Percentiles rank a stretch among this genome's conserved stretches.
Conservation (phyloP, 92 coral and sea anemone species). For the Epizoanthus scotinus region DNA sequence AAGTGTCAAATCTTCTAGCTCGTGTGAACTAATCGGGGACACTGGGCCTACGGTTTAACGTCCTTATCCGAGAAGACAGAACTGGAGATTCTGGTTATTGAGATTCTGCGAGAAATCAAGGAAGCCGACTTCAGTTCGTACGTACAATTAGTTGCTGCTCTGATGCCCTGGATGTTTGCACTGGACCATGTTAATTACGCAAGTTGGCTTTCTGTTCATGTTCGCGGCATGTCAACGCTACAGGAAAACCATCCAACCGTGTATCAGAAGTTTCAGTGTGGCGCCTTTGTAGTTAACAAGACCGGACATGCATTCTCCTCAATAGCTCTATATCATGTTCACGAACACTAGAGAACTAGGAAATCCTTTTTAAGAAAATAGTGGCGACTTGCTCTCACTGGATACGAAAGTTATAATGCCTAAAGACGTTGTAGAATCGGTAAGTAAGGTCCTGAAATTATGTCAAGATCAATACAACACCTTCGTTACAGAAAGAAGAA, state of each 20-base stretch:
- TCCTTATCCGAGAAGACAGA: too few species aligned
- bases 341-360: slow-evolving; percentile 67
- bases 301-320: slow-evolving; percentile 55
- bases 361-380: slow-evolving; percentile 58
- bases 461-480: slow-evolving; percentile 55
- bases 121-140: slow-evolving; percentile 51
- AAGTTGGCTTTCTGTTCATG: slow-evolving; percentile 68
- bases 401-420: slow-evolving; percentile 55
- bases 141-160: slow-evolving; percentile 33
- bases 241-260: slow-evolving; percentile 53
- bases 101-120: slow-evolving; percentile 42
- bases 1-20: too few species aligned
- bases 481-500: slow-evolving; percentile 45
- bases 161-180: slow-evolving; percentile 60
- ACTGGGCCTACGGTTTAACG: too few species aligned
- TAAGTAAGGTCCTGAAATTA: slow-evolving; percentile 40
- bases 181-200: slow-evolving; percentile 63
- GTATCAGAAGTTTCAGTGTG: slow-evolving; percentile 52
- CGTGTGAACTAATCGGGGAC: too few species aligned
- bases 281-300: slow-evolving; percentile 67
- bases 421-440: slow-evolving; percentile 42
- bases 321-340: slow-evolving; percentile 61
- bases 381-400: slow-evolving; percentile 52
- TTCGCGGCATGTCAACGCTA: slow-evolving; percentile 56
- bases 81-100: slow-evolving; percentile 41